phyloP scores from a whole-genome alignment of 2,113 vertebrate species.

The Siniperca chuatsi region DNA sequence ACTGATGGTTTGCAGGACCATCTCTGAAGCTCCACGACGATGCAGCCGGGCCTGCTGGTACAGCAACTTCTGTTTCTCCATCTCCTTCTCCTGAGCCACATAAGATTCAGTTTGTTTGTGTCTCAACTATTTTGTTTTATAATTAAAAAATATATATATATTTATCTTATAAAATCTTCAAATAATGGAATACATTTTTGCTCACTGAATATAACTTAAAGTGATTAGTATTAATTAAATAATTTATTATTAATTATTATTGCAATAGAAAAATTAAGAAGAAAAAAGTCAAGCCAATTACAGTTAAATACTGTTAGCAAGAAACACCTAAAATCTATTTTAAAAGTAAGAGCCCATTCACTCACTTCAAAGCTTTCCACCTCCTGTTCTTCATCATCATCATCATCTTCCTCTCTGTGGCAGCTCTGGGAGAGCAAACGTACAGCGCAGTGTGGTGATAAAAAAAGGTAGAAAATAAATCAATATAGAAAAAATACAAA shows the following conservation, averaged over 20 bases:
- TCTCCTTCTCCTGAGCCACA: slow-evolving; percentile 92
- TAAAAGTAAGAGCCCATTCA: background rate
- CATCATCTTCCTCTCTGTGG: slow-evolving; percentile 89
- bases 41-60: slow-evolving; percentile 96
- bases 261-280: background rate
- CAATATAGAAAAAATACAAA: background rate
- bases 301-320: background rate
- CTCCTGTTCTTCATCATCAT: slow-evolving; percentile 85
- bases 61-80: slow-evolving; percentile 95
- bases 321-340: background rate
- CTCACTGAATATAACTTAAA: background rate
- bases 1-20: slow-evolving; percentile 95
- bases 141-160: too few relatives aligned
- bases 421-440: slow-evolving; percentile 87
- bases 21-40: slow-evolving; percentile 91
- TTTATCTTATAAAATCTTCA: background rate
- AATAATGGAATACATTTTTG: background rate
- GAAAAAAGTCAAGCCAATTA: background rate
- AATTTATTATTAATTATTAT: background rate
- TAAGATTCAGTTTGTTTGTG: background rate
- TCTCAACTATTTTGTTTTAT: background rate
- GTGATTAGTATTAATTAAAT: background rate
- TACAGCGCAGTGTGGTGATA: background rate
- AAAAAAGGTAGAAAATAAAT: slow-evolving; percentile 9
- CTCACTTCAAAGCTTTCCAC: slow-evolving; percentile 97